Evolutionary conservation across 2,888 invertebrate genomes (phyloP).

Genomic region (Folsomia manolachei): DNA sequence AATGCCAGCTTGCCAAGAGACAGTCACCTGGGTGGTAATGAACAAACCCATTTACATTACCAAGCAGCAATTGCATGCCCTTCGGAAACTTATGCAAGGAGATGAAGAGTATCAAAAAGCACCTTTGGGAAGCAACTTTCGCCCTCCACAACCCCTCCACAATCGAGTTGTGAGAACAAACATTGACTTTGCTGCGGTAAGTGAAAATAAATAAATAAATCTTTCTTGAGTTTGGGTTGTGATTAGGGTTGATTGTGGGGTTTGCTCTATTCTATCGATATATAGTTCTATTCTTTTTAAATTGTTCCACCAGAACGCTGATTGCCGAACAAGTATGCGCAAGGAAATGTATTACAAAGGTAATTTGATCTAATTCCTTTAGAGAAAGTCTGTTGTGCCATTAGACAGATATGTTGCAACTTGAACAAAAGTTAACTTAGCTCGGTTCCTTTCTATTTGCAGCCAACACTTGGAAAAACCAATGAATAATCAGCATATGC

Average conservation of each 20-base stretch:
- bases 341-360: constrained; percentile 89
- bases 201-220: neutral
- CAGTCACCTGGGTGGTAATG: constrained; percentile 96
- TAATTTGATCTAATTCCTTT: too few species aligned
- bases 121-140: constrained; percentile 89
- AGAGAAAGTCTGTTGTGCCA: too few species aligned
- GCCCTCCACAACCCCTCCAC: constrained; percentile 88
- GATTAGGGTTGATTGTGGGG: too few species aligned
- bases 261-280: constrained; percentile 16
- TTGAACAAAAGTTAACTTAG: neutral
- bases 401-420: too few species aligned
- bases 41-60: constrained; percentile 98
- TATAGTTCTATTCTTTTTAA: too few species aligned
- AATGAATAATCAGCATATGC: constrained; percentile 10
- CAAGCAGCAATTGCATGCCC: constrained; percentile 84
- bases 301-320: constrained; percentile 59
- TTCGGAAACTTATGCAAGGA: constrained; percentile 84
- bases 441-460: neutral
- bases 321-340: constrained; percentile 88
- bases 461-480: constrained; percentile 32
- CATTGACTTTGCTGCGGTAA: constrained; percentile 85
- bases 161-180: constrained; percentile 93
- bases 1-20: constrained; percentile 94
- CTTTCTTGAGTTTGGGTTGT: constrained; percentile 3
- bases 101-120: constrained; percentile 78